These are phyloP conservation scores for Chalcis sispes DNA, from an alignment of 2,888 invertebrate species.

Conservation along the genomic window DNA sequence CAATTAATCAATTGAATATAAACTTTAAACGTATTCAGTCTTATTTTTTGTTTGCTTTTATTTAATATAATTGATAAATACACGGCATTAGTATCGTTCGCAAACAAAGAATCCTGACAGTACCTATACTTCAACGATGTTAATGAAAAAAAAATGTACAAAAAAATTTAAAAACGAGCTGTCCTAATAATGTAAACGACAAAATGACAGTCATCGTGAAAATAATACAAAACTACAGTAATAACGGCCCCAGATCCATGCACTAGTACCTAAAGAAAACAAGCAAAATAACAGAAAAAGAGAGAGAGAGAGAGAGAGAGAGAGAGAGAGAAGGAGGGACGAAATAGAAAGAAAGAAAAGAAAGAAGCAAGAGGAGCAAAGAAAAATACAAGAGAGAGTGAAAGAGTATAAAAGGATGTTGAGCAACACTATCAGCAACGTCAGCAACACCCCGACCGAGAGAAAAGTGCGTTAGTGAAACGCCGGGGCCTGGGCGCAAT, in stretches of 20 bases:
- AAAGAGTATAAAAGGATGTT: constrained; percentile 32
- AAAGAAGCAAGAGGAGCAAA: not conserved
- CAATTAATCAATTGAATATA: no score
- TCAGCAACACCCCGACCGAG: constrained; percentile 37
- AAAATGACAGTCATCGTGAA: constrained; percentile 52
- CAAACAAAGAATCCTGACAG: no score
- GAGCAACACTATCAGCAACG: constrained; percentile 50
- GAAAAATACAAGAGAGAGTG: constrained; percentile 21
- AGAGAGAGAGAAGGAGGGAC: constrained; percentile 9
- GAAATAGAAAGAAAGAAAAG: not conserved
- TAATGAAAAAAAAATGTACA: not conserved
- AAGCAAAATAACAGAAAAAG: not conserved
- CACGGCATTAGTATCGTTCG: no score
- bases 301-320: constrained; percentile 15
- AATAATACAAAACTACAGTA: constrained; percentile 31
- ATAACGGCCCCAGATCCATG: not conserved
- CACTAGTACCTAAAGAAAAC: not conserved
- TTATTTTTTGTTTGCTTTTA: no score
- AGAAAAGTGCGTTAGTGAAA: constrained; percentile 46
- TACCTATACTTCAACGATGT: no score
- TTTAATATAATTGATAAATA: no score
- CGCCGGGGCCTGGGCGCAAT: constrained; percentile 51
- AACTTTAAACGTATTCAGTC: no score
- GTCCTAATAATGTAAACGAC: constrained; percentile 41
- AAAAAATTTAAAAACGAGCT: not conserved